These are phyloP conservation scores for Pseudochromis fuscus DNA, from an alignment of 2,797 vertebrate species.

Conservation along the genomic window DNA sequence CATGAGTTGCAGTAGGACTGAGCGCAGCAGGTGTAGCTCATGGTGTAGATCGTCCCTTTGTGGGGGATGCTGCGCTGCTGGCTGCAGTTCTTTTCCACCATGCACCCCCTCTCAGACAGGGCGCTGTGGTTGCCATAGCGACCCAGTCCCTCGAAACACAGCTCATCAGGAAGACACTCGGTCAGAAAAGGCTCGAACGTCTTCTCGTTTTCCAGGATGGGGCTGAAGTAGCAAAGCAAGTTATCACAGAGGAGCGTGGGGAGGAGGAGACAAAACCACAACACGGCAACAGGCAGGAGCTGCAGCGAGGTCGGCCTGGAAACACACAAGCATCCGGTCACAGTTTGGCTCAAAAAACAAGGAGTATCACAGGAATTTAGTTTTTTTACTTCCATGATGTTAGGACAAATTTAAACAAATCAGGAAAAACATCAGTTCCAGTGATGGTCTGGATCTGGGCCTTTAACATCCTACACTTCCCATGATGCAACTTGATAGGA, in stretches of 20 bases:
- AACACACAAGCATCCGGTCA: neutral
- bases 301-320: slow-evolving; percentile 49
- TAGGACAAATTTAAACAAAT: neutral
- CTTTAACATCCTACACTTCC: too few species aligned
- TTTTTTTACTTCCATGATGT: neutral
- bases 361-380: neutral
- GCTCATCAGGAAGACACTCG: slow-evolving; percentile 68
- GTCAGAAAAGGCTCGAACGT: slow-evolving; percentile 43
- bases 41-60: slow-evolving; percentile 59
- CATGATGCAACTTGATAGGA: neutral
- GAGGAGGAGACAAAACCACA: slow-evolving; percentile 62
- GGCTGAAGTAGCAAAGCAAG: slow-evolving; percentile 77
- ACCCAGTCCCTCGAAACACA: slow-evolving; percentile 72
- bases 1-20: slow-evolving; percentile 76
- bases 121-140: slow-evolving; percentile 69
- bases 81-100: slow-evolving; percentile 55
- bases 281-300: slow-evolving; percentile 14
- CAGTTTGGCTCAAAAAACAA: neutral
- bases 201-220: slow-evolving; percentile 46
- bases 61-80: slow-evolving; percentile 20
- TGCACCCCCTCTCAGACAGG: slow-evolving; percentile 74
- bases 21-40: slow-evolving; percentile 78
- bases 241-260: slow-evolving; percentile 69
- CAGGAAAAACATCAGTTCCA: neutral
- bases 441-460: too few species aligned